phyloP scores from a whole-genome alignment of 2,888 invertebrate species.

The Pseudococcus viburni region DNA sequence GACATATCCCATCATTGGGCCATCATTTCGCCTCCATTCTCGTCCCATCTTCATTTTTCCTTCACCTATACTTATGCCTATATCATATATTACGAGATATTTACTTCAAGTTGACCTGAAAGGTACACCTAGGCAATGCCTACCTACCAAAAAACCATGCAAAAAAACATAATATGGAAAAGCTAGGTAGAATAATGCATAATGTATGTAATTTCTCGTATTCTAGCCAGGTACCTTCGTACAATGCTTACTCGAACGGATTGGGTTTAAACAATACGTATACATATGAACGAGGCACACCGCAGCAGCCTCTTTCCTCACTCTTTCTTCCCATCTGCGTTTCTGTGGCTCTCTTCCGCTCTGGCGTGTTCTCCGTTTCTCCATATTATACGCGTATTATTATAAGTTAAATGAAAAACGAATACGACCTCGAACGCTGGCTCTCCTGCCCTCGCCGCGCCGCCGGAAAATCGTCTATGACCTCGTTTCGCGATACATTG shows the following conservation, averaged over 20 bases:
- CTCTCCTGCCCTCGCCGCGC: background rate
- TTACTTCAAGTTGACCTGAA: background rate
- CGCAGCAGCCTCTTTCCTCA: background rate
- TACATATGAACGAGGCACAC: background rate
- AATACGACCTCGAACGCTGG: background rate
- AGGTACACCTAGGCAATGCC: background rate
- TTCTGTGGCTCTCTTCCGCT: background rate
- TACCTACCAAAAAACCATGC: background rate
- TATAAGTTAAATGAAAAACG: constrained; percentile 14
- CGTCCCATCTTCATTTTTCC: background rate
- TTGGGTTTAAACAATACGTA: background rate
- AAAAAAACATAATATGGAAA: background rate
- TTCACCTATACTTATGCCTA: too few relatives aligned
- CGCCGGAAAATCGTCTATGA: constrained; percentile 22
- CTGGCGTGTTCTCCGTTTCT: background rate
- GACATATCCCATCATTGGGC: background rate
- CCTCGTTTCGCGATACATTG: constrained; percentile 25
- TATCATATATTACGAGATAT: too few relatives aligned
- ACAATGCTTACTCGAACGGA: background rate
- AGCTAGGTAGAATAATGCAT: background rate
- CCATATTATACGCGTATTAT: background rate
- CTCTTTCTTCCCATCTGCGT: background rate
- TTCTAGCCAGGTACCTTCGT: too few relatives aligned
- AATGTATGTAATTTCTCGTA: background rate
- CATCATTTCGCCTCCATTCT: background rate